Evolutionary conservation across 2,888 invertebrate species (phyloP), one percentile per base, ranked within the genome.

Genomic region (Drosophila suboccidentalis): DNA sequence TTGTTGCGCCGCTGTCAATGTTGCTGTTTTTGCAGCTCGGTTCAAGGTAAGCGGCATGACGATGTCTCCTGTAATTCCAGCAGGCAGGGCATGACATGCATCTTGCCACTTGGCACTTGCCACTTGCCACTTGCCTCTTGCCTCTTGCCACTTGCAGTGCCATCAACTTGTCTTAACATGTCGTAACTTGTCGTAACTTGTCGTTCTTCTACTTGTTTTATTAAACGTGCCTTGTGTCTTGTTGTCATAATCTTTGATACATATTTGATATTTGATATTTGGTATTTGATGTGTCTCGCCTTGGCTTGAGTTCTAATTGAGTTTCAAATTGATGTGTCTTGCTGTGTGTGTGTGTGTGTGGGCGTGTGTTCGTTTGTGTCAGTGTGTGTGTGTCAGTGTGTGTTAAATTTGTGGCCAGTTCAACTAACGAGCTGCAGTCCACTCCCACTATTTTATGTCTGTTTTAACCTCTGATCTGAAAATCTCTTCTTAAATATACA

Each of bases 1-100:
- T 38, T 78, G 46, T 36, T 51, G 41, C 64, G 71, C 32, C 54
- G 41, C 41, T 62, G 66, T 59, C 51, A 58, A 59, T 83, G 68
- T 60, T 68, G 73, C 47, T 80, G 84, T 60, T 57, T 83, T 53
- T 83, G 84, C 66, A 63, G 19, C 43, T 32, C 70, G 60, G 54
- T 46, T 51, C 50, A 59, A 83, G 80, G 80, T 80, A 79, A 79
- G 78, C 68, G 65, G 60, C 61, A 49, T 54, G 41, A 54, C 58
- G 26, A 54, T 34, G 44, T 60, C 22, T 47, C 29, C 36, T 6
- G 11, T 58, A 8, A 5, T 8, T 29, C 8, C 29, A 8, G 29
- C 26, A 26, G 29, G 8, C 8, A 8, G 29, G 8, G 29, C 29
- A 8, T 29, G 29, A 29, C 29, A 29, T 1, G 29, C 29, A 29